Conservation (phyloP, 2,888 invertebrate genomes). For the Epirrita christyi region DNA sequence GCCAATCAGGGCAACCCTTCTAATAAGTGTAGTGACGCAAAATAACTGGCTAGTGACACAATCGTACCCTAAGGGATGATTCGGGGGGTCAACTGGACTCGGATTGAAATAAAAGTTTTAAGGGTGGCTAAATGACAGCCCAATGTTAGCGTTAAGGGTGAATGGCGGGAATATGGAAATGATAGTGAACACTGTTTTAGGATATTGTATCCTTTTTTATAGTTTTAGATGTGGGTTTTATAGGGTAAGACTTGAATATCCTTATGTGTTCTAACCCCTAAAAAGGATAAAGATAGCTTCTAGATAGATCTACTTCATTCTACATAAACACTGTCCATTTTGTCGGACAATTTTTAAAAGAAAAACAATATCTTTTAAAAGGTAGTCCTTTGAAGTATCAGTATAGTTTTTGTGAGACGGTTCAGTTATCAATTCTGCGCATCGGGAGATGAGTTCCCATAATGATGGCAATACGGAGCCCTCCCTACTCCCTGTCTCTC, state of each 20-base stretch:
- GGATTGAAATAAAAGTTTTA: conserved; percentile 43
- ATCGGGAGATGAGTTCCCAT: conserved; percentile 76
- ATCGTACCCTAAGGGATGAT: conserved; percentile 37
- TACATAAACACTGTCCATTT: background rate
- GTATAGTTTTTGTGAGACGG: conserved; percentile 61
- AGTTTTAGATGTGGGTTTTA: conserved; percentile 15
- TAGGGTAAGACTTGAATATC: background rate
- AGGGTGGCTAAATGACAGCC: conserved; percentile 39
- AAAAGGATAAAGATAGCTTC: background rate
- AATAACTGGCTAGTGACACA: conserved; percentile 46
- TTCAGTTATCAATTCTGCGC: conserved; percentile 76
- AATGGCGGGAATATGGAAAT: conserved; percentile 32
- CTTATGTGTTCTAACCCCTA: background rate
- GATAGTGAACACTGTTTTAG: conserved; percentile 26
- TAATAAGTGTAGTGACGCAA: conserved; percentile 49
- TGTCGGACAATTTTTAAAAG: conserved; percentile 13
- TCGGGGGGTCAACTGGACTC: conserved; percentile 34
- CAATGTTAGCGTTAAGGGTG: conserved; percentile 20
- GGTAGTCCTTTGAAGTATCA: conserved; percentile 40
- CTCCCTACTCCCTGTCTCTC: conserved; percentile 45
- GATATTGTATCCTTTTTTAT: conserved; percentile 17
- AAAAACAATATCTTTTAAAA: conserved; percentile 30
- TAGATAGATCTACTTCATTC: background rate
- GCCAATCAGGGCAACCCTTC: conserved; percentile 46
- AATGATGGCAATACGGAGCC: conserved; percentile 77